Percentiles rank a stretch among this genome's conserved stretches.
Conservation (phyloP, 2,113 vertebrate genomes). For the Mesocricetus auratus region DNA sequence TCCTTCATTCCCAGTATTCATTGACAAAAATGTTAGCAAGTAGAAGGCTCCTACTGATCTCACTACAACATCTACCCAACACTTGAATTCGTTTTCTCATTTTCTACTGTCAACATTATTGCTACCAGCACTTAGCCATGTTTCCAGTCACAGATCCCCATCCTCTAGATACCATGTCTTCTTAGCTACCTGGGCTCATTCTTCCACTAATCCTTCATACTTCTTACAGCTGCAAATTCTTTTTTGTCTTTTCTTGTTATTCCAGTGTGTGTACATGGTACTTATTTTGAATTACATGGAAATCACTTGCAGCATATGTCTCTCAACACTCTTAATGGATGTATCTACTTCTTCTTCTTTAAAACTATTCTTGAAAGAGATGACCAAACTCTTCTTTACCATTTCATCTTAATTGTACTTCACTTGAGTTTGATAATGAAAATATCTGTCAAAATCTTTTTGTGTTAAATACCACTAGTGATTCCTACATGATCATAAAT, state of each 20-base stretch:
- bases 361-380: not conserved
- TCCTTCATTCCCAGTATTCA: not conserved
- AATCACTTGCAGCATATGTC: not conserved
- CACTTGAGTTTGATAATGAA: not conserved
- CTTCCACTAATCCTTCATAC: not conserved
- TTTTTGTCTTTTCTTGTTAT: constrained; percentile 2
- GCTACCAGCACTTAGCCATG: not conserved
- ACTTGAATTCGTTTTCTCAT: not conserved
- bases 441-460: not conserved
- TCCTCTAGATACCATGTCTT: not conserved
- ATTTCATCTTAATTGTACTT: not conserved
- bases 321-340: not conserved
- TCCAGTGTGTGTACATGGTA: not conserved
- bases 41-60: not conserved
- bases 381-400: not conserved
- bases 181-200: not conserved
- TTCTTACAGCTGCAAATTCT: not conserved
- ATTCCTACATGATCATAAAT: not conserved
- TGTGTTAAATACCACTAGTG: not conserved
- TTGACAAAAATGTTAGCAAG: constrained; percentile 23
- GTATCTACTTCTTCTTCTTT: not conserved
- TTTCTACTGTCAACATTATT: not conserved
- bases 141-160: not conserved
- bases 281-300: not conserved
- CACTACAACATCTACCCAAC: not conserved